Base-by-base conservation (phyloP, 1,140 invertebrate species). In the Antheraea mylitta region DNA sequence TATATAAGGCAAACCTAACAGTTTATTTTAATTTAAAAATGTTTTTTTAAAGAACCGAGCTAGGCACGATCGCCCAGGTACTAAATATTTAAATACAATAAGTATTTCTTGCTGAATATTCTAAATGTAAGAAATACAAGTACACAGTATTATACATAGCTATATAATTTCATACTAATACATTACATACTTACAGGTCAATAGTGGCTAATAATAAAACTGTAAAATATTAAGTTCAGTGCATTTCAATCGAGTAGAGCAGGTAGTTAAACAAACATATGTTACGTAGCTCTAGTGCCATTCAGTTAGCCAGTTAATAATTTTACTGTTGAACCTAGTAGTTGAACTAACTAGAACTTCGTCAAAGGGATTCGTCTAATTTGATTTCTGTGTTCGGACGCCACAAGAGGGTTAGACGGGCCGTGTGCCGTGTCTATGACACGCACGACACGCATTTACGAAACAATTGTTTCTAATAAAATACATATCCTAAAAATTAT, bases 301-400 rank as follows among this genome's bases (percentile, higher is more conserved):
- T 42, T 63, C 67, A 61, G 59, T 63, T 58, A 73, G 64, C 69
- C 71, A 69, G 67, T 73, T 75, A 74, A 79, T 75, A 76, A 75
- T 78, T 73, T 78, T 67, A 59, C 67, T 72, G 76, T 74, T 67
- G 53, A 37, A 61, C 62, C 13, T 22, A 58, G 69, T 67, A 70
- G 64, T 68, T 70, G 71, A 69, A 70, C 76, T 75, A 83, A 81
- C 81, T 74, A 63, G 48, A 76, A 79, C 67, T 74, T 74, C 68
- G 75, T 79, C 80, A 82, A 84, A 84, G 80, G 82, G 82, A 78
- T 74, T 78, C 67, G 69, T 66, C 80, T 84, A 82, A 84, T 84
- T 84, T 79, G 79, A 82, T 84, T 84, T 78, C 74, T 70, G 67
- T 81, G 82, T 82, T 78, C 80, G 72, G 42, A 69, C 59, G 73